Evolutionary conservation across 2,888 invertebrate genomes (phyloP).

Genomic region (Cerastoderma edule): DNA sequence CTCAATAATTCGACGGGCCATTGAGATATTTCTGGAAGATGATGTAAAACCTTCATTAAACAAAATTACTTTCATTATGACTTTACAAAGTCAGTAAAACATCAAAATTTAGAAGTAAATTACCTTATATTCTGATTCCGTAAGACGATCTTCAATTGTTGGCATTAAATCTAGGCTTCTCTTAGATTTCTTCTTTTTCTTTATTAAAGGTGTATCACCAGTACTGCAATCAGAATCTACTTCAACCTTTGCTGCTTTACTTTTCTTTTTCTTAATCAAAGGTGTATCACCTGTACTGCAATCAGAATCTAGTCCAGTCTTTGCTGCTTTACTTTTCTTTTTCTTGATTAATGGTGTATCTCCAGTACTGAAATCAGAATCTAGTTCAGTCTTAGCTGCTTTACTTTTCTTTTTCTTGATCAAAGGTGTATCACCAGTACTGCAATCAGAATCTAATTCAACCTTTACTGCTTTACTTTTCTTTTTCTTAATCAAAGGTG

Average conservation of each 20-base stretch:
- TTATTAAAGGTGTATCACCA: background rate
- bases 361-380: conserved; percentile 5
- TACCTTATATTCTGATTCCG: background rate
- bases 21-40: too few species aligned
- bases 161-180: background rate
- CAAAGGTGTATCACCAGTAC: background rate
- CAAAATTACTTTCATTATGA: too few species aligned
- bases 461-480: background rate
- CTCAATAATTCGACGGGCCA: too few species aligned
- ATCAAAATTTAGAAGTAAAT: too few species aligned
- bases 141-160: background rate
- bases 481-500: conserved; percentile 7
- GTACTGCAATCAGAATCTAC: too few species aligned
- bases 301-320: conserved; percentile 10
- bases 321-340: background rate
- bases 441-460: background rate
- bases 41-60: too few species aligned
- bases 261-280: conserved; percentile 12
- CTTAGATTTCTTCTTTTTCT: background rate
- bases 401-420: background rate
- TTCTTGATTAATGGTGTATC: conserved; percentile 8
- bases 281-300: background rate
- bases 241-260: background rate
- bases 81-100: too few species aligned
- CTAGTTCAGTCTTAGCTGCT: too few species aligned